phyloP scores from a whole-genome alignment of 2,797 vertebrate species.

The Loriculus beryllinus region DNA sequence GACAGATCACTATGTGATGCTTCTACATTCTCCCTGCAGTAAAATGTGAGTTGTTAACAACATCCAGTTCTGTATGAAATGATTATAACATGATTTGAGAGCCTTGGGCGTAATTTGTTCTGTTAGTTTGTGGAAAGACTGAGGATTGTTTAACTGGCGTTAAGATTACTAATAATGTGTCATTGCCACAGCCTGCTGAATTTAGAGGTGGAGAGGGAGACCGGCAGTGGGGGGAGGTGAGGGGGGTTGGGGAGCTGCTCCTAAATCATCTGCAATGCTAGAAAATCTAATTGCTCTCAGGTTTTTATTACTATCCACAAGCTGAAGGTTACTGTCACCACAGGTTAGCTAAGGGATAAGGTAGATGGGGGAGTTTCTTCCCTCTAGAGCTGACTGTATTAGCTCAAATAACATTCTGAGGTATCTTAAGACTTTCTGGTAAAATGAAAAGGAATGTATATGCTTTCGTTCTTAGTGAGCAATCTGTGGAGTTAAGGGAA shows the following conservation, averaged over 20 bases:
- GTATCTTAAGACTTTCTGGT: neutral
- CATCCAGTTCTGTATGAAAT: neutral
- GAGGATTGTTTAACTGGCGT: neutral
- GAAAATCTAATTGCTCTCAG: neutral
- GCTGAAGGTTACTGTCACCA: neutral
- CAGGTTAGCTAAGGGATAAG: neutral
- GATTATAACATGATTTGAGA: conserved; percentile 6
- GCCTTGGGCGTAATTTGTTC: neutral
- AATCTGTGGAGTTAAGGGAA: neutral
- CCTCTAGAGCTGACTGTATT: neutral
- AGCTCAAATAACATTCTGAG: neutral
- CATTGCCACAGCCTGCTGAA: neutral
- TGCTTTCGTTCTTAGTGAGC: neutral
- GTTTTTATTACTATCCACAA: neutral
- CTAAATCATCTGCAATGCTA: neutral
- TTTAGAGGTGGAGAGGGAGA: neutral
- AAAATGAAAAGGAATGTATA: neutral
- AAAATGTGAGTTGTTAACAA: neutral
- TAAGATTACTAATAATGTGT: neutral
- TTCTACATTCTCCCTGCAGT: neutral
- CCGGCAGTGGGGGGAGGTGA: accelerated
- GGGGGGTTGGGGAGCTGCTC: neutral
- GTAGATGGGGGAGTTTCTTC: neutral
- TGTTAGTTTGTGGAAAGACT: neutral
- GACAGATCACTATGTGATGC: neutral